phyloP scores from a whole-genome alignment of 2,888 invertebrate species.

The Thymelicus acteon region DNA sequence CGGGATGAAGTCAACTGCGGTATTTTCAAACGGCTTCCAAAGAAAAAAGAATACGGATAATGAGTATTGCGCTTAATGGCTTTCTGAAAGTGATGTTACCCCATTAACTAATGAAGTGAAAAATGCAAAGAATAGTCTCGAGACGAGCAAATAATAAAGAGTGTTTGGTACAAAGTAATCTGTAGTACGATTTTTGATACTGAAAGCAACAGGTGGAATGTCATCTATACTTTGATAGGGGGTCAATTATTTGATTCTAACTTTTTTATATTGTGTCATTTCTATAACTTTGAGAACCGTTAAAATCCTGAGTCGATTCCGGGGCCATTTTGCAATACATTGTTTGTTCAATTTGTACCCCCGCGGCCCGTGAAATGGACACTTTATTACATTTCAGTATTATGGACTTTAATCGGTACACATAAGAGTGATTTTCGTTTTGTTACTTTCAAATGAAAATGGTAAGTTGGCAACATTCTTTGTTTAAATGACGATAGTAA shows the following conservation, averaged over 20 bases:
- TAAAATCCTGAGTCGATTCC: slow-evolving; percentile 53
- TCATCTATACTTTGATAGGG: no score
- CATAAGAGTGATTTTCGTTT: slow-evolving; percentile 47
- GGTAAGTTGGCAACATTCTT: slow-evolving; percentile 24
- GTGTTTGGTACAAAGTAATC: no score
- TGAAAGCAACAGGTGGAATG: no score
- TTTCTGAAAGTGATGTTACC: slow-evolving; percentile 8
- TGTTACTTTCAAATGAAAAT: slow-evolving; percentile 11
- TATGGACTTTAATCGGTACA: slow-evolving; percentile 41
- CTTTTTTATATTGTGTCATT: background rate
- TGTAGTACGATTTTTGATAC: no score
- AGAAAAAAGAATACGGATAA: slow-evolving; percentile 18
- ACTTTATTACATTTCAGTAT: slow-evolving; percentile 47
- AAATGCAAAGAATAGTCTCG: background rate
- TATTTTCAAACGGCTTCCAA: slow-evolving; percentile 27
- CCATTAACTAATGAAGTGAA: slow-evolving; percentile 5
- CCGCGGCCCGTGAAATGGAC: slow-evolving; percentile 51
- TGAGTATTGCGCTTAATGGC: slow-evolving; percentile 22
- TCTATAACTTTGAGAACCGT: slow-evolving; percentile 55
- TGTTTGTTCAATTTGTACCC: slow-evolving; percentile 79
- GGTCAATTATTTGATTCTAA: no score
- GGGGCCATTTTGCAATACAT: slow-evolving; percentile 77
- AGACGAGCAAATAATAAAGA: no score
- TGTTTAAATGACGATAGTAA: slow-evolving; percentile 21
- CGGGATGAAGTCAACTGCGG: slow-evolving; percentile 19